Conservation (phyloP, 2,113 vertebrate species). For the Gambusia affinis region DNA sequence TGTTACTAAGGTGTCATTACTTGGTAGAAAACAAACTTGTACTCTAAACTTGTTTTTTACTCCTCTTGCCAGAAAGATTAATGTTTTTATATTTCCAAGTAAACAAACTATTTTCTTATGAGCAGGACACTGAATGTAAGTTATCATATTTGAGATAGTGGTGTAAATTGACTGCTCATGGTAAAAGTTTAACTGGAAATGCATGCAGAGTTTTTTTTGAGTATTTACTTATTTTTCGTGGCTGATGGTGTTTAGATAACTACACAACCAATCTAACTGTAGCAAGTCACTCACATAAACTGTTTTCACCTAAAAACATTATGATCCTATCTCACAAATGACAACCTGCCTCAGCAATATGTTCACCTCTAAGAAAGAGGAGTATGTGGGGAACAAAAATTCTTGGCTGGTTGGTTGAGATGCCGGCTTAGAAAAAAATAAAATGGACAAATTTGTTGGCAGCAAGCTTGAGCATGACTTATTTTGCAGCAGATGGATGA, state of each 20-base stretch:
- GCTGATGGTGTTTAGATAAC: conserved; percentile 1
- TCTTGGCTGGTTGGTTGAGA: neutral
- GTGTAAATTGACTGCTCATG: conserved; percentile 37
- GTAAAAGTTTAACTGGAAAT: conserved; percentile 11
- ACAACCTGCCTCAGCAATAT: neutral
- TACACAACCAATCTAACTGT: conserved; percentile 1
- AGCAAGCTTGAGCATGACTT: conserved; percentile 14
- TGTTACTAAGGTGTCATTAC: neutral
- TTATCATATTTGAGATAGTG: conserved; percentile 23
- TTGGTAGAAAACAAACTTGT: neutral
- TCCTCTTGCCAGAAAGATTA: conserved; percentile 7
- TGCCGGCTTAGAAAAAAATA: neutral
- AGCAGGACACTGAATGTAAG: conserved; percentile 22
- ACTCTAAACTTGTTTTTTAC: neutral
- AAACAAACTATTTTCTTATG: conserved; percentile 11
- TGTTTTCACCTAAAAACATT: conserved; percentile 5
- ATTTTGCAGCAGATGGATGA: conserved; percentile 25
- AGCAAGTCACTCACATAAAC: neutral
- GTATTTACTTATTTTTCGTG: neutral
- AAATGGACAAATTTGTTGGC: conserved; percentile 2
- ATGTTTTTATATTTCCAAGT: conserved; percentile 28
- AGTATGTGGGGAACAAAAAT: conserved; percentile 6
- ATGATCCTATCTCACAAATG: conserved; percentile 6
- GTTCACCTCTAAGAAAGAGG: neutral
- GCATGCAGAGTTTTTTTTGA: neutral